Base-by-base conservation (phyloP, 2,797 vertebrate genomes). In the Poeciliopsis infans region DNA sequence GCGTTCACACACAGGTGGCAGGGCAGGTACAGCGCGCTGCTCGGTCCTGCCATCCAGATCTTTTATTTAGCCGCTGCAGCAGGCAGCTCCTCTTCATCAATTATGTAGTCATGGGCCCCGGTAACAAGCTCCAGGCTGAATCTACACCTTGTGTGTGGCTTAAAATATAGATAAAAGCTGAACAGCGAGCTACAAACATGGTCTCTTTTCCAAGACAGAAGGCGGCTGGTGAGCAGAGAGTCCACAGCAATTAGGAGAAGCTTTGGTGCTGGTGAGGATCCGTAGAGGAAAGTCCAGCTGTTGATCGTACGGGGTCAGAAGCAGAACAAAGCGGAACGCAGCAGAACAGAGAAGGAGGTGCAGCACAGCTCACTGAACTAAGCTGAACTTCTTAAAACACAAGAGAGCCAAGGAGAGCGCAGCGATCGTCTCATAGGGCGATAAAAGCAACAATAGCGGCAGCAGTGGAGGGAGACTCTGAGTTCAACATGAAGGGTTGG, bases 91-190 rank as follows among this genome's bases (percentile, higher is more conserved):
- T 89, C 82, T 92, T 95, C 96, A 97, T 97, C 94, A 96, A 98
- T 97, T 95, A 97, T 97, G 97, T 95, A 97, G 93, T 80, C 61
- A 89, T 88, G 93, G 96, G 94, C 91, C 95, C 96, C 95, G 96
- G 96, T 96, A 97, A 97, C 96, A 97, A 96, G 96, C 97, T 96
- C 95, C 96, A 94, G 96, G 96, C 96, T 94, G 95, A 95, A 96
- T 97, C 96, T 96, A 97, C 97, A 97, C 96, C 97, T 97, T 96
- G 96, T 97, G 96, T 97, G 97, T 96, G 96, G 96, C 96, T 97
- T 98, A 97, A 98, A 98, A 98, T 98, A 98, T 98, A 97, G 97
- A 97, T 97, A 97, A 97, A 97, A 98, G 97, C 96, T 95, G 95
- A 97, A 97, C 96, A 97, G 96, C 88, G 89, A 93, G 96, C 96